phyloP scores from a whole-genome alignment of 2,888 invertebrate genomes.

The Ctena decussata region DNA sequence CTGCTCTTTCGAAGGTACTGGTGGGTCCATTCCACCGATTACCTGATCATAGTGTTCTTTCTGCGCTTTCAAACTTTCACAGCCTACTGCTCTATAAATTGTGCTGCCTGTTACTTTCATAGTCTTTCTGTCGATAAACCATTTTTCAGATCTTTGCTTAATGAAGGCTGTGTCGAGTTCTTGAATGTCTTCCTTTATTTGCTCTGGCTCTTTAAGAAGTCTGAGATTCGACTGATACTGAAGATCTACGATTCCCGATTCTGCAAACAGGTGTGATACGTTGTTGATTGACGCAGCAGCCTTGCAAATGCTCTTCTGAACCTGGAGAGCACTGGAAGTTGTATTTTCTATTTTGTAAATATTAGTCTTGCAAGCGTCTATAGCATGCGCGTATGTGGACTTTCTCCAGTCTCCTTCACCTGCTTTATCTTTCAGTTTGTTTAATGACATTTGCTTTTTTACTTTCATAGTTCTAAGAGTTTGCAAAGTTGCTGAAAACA shows the following conservation, averaged over 20 bases:
- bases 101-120: slow-evolving; percentile 1
- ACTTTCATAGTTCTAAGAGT: neutral
- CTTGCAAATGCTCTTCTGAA: slow-evolving; percentile 4
- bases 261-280: neutral
- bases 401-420: neutral
- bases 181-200: neutral
- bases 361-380: slow-evolving; percentile 17
- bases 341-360: slow-evolving; percentile 6
- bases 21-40: neutral
- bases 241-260: neutral
- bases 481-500: neutral
- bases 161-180: neutral
- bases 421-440: slow-evolving; percentile 14
- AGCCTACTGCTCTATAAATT: slow-evolving; percentile 24
- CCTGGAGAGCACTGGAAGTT: neutral
- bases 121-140: neutral
- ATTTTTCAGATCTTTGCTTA: neutral
- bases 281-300: slow-evolving; percentile 3
- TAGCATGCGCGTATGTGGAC: slow-evolving; percentile 8
- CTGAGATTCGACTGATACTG: neutral
- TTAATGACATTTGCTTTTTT: slow-evolving; percentile 6
- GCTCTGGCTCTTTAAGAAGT: neutral
- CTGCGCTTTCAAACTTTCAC: slow-evolving; percentile 26
- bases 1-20: neutral
- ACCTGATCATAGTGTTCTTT: slow-evolving; percentile 22